phyloP scores from a whole-genome alignment of 2,888 invertebrate genomes.

The Drosophila robusta region DNA sequence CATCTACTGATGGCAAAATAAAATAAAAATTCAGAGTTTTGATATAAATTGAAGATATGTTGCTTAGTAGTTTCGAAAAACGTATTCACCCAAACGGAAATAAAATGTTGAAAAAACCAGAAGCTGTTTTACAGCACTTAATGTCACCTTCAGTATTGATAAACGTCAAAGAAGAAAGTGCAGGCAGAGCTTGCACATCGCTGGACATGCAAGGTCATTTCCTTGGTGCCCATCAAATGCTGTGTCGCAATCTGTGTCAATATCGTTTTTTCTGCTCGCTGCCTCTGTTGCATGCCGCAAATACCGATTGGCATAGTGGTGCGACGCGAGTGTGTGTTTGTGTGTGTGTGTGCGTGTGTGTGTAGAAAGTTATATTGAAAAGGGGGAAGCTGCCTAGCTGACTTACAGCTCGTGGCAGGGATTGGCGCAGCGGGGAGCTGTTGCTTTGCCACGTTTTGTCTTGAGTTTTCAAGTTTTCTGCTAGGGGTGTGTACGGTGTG shows the following conservation, averaged over 20 bases:
- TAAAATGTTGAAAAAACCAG: neutral
- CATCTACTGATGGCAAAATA: no score
- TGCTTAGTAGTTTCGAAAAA: no score
- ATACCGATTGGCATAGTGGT: slow-evolving; percentile 31
- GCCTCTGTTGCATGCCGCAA: slow-evolving; percentile 6
- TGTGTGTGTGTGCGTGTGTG: neutral
- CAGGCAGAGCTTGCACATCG: slow-evolving; percentile 3
- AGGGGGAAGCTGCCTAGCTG: slow-evolving; percentile 3
- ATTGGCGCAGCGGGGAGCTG: neutral
- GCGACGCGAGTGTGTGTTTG: neutral
- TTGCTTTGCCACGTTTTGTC: slow-evolving; percentile 37
- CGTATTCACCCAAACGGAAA: no score
- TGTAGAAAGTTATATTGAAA: neutral
- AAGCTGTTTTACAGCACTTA: slow-evolving; percentile 1
- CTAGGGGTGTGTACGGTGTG: slow-evolving; percentile 3
- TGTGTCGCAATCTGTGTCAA: slow-evolving; percentile 19
- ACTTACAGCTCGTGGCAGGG: neutral
- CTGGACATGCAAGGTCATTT: slow-evolving; percentile 3
- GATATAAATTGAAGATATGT: no score
- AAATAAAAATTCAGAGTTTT: neutral
- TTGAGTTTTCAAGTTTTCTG: slow-evolving; percentile 39
- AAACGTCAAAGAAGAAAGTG: slow-evolving; percentile 5
- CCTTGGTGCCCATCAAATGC: slow-evolving; percentile 1
- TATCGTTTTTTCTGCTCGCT: slow-evolving; percentile 12
- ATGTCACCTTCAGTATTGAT: slow-evolving; percentile 12